Evolutionary conservation across 1,140 invertebrate species (phyloP).

Genomic region (Pentalonia nigronervosa): DNA sequence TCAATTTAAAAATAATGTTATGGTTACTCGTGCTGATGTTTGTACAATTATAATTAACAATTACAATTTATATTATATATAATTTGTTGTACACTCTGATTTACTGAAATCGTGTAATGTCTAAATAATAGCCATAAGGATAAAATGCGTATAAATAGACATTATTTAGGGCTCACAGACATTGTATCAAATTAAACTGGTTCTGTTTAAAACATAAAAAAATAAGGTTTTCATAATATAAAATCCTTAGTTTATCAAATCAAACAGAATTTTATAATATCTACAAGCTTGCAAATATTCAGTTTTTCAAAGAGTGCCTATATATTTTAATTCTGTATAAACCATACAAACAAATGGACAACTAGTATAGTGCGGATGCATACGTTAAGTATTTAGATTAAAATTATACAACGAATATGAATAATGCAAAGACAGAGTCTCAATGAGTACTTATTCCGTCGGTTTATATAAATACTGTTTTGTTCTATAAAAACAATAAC

Average conservation of each 20-base stretch:
- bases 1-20: background rate
- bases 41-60: background rate
- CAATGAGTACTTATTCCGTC: background rate
- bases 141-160: background rate
- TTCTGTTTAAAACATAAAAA: background rate
- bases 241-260: background rate
- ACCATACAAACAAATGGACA: background rate
- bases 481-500: slow-evolving; percentile 11
- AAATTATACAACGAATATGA: background rate
- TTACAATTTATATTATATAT: background rate
- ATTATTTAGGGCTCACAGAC: background rate
- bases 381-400: background rate
- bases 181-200: background rate
- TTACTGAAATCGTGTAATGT: background rate
- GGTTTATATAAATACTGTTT: background rate
- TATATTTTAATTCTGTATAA: background rate
- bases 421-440: background rate
- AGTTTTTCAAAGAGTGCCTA: background rate
- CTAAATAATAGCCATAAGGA: fast-evolving
- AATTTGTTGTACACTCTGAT: background rate
- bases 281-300: background rate
- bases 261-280: slow-evolving; percentile 3
- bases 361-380: background rate
- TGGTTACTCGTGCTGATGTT: background rate
- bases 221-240: background rate